phyloP scores from a whole-genome alignment of 2,113 vertebrate genomes.

The Protomyctophum bolini region DNA sequence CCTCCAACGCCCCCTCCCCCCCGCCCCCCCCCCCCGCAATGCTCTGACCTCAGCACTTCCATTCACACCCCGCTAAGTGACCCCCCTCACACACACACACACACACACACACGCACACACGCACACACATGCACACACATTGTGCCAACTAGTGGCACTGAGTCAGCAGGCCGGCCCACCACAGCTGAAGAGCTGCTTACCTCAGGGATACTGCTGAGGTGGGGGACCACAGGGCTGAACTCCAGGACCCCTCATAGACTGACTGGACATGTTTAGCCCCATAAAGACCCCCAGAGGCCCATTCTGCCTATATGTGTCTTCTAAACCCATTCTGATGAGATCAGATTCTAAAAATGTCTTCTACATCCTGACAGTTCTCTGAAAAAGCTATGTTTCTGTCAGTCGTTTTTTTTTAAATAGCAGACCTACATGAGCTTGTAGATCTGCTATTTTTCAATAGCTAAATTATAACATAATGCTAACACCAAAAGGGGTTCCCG shows the following conservation, averaged over 20 bases:
- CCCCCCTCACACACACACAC: neutral
- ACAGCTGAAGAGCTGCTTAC: slow-evolving; percentile 12
- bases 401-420: no score
- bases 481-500: no score
- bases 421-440: no score
- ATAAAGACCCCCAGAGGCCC: no score
- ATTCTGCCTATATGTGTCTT: no score
- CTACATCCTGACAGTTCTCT: no score
- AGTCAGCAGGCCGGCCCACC: slow-evolving; percentile 5
- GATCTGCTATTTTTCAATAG: no score
- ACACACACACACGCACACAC: slow-evolving; percentile 15
- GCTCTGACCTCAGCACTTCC: slow-evolving; percentile 10
- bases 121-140: slow-evolving; percentile 16
- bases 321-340: no score
- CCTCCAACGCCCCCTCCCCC: neutral
- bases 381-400: no score
- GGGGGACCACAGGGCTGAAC: neutral
- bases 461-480: no score
- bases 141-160: slow-evolving; percentile 14
- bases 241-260: neutral
- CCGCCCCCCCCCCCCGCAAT: neutral
- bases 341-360: no score
- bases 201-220: neutral
- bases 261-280: neutral
- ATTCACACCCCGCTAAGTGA: neutral